phyloP scores from a whole-genome alignment of 2,113 vertebrate species.

The Tetraodon nigroviridis region DNA sequence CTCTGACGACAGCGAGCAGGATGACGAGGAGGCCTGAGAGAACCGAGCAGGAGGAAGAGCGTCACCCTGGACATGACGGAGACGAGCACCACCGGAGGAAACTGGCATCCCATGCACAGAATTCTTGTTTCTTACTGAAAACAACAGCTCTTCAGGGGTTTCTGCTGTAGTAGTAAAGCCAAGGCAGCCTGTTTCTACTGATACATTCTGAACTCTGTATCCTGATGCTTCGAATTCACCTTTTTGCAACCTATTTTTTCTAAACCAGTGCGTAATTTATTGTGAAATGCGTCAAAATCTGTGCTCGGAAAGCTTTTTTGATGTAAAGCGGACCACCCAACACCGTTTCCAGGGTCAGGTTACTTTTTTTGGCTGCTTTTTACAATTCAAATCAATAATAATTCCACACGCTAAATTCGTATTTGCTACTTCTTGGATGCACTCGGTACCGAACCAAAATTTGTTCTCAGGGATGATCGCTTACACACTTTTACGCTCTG shows the following conservation, averaged over 20 bases:
- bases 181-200: constrained; percentile 47
- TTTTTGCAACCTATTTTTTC: constrained; percentile 29
- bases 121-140: constrained; percentile 51
- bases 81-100: constrained; percentile 51
- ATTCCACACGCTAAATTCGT: constrained; percentile 29
- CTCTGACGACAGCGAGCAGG: constrained; percentile 71
- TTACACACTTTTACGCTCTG: constrained; percentile 42
- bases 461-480: constrained; percentile 76
- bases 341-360: neutral
- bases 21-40: constrained; percentile 50
- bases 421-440: constrained; percentile 49
- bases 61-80: constrained; percentile 27
- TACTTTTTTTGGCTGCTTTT: constrained; percentile 22
- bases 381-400: neutral
- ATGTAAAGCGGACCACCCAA: neutral
- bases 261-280: neutral
- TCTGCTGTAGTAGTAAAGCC: constrained; percentile 54
- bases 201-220: constrained; percentile 36
- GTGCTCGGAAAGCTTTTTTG: neutral
- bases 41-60: constrained; percentile 54
- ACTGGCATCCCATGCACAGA: constrained; percentile 66
- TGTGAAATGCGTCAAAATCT: neutral
- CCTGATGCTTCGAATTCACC: constrained; percentile 35
- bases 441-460: constrained; percentile 72
- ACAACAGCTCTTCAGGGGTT: constrained; percentile 56